Evolutionary conservation across 2,888 invertebrate species (phyloP).

Genomic region (Incurvaria masculella): DNA sequence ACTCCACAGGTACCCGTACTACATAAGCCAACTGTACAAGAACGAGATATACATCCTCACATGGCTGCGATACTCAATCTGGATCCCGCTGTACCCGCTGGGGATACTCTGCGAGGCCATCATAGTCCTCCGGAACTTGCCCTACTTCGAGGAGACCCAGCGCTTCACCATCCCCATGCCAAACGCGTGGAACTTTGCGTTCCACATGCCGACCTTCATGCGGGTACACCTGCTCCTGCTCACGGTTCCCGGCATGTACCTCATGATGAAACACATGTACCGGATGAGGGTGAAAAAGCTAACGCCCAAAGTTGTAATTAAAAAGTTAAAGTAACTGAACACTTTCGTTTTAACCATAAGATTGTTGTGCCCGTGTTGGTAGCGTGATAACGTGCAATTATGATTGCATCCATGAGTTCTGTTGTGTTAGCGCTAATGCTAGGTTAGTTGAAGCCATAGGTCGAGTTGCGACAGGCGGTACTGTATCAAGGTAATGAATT

Average conservation of each 20-base stretch:
- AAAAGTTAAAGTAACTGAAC: conserved; percentile 35
- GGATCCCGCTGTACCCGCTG: conserved; percentile 91
- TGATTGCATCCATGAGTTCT: no score
- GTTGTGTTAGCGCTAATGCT: no score
- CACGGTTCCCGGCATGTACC: conserved; percentile 72
- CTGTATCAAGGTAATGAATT: no score
- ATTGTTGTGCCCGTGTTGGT: no score
- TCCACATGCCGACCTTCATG: conserved; percentile 79
- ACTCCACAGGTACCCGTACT: conserved; percentile 89
- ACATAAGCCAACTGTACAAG: conserved; percentile 76
- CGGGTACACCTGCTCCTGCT: conserved; percentile 73
- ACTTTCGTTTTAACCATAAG: neutral
- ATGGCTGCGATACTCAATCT: conserved; percentile 91
- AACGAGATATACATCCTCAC: conserved; percentile 72
- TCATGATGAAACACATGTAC: conserved; percentile 84
- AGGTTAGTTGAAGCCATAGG: no score
- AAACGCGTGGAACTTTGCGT: conserved; percentile 80
- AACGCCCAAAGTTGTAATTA: conserved; percentile 43
- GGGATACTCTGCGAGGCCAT: conserved; percentile 87
- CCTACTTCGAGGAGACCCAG: conserved; percentile 83
- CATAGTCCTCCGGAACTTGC: conserved; percentile 77
- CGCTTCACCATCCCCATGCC: conserved; percentile 75
- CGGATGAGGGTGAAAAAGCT: conserved; percentile 67
- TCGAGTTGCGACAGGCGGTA: no score
- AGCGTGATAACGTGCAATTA: no score